A percentile compares a stretch with the other conserved stretches of the same genome.
Conservation (phyloP, 2,113 vertebrate genomes). For the Tinamus guttatus region DNA sequence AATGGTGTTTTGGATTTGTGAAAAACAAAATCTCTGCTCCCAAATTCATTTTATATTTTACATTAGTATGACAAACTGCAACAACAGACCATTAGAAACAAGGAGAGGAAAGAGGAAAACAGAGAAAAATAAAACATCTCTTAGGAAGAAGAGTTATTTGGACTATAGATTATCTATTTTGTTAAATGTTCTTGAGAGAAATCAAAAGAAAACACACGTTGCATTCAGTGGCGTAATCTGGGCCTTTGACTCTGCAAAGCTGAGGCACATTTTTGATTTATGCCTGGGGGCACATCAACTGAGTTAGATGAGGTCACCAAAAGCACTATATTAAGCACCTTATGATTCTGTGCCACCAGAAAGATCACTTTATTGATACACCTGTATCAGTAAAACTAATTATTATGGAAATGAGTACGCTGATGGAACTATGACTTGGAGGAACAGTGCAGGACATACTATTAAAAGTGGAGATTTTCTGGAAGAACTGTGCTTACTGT, state of each 20-base stretch:
- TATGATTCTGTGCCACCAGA: background rate
- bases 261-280: background rate
- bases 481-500: background rate
- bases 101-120: conserved; percentile 17
- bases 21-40: background rate
- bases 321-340: background rate
- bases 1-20: background rate
- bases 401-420: background rate
- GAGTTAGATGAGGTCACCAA: background rate
- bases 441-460: background rate
- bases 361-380: background rate
- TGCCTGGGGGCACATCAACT: background rate
- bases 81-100: background rate
- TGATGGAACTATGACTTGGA: background rate
- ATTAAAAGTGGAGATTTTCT: background rate
- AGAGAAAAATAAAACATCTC: conserved; percentile 7
- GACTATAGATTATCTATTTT: background rate
- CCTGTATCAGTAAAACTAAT: background rate
- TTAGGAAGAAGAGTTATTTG: background rate
- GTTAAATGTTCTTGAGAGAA: background rate
- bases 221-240: background rate
- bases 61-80: background rate
- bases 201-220: background rate
- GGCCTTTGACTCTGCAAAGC: background rate
- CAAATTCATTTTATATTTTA: background rate